These are phyloP conservation scores for Athalia circularis DNA, from an alignment of 2,888 invertebrate species.

Conservation along the genomic window DNA sequence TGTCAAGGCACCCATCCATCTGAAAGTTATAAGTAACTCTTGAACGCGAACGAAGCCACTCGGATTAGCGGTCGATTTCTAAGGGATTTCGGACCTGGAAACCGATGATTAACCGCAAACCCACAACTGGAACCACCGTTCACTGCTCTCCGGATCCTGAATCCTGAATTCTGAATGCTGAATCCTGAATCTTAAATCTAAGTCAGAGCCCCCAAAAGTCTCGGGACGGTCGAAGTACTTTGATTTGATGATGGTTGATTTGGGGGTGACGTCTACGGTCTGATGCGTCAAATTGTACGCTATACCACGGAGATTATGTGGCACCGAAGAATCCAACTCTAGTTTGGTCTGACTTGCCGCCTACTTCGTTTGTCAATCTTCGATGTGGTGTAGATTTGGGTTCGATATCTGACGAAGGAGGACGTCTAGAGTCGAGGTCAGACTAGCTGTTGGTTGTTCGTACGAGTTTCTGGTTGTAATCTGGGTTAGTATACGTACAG, in stretches of 20 bases:
- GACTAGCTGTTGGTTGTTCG: background rate
- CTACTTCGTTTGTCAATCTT: no score
- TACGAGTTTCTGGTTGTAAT: background rate
- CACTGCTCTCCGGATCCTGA: background rate
- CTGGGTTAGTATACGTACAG: constrained; percentile 6
- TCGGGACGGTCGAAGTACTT: background rate
- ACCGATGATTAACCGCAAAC: constrained; percentile 14
- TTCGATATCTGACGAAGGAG: background rate
- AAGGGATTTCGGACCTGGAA: constrained; percentile 4
- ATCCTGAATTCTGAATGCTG: background rate
- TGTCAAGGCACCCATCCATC: background rate
- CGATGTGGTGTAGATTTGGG: no score
- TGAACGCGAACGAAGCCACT: no score
- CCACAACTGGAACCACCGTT: background rate
- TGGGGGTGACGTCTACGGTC: background rate
- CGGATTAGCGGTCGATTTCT: background rate
- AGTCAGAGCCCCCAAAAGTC: constrained; percentile 3
- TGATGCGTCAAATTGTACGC: no score
- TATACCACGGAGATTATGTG: background rate
- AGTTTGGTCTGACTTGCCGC: no score
- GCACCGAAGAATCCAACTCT: background rate
- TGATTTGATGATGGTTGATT: constrained; percentile 19
- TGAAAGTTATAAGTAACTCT: constrained; percentile 7
- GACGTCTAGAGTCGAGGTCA: background rate
- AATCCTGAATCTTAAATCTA: background rate